These are phyloP conservation scores for Nomada goodeniana DNA, from an alignment of 2,888 invertebrate genomes.

Conservation along the genomic window DNA sequence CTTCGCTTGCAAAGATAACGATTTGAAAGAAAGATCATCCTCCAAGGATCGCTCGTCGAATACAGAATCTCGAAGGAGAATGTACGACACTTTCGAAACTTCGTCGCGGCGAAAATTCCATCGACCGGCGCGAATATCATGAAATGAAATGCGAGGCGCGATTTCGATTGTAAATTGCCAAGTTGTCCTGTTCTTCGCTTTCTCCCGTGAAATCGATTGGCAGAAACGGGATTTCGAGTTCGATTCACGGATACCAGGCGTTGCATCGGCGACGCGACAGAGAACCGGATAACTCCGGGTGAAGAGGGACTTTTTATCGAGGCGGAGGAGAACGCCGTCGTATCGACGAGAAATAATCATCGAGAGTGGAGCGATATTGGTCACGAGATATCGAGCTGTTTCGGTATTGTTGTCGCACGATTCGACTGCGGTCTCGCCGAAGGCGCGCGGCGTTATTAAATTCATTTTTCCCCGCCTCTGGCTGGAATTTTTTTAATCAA, in stretches of 20 bases:
- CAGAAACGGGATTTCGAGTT: background rate
- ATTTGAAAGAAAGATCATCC: background rate
- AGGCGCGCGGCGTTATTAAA: slow-evolving; percentile 45
- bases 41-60: too few species aligned
- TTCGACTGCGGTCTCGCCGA: slow-evolving; percentile 22
- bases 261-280: background rate
- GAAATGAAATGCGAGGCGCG: too few species aligned
- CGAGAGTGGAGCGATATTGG: slow-evolving; percentile 37
- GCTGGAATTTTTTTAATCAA: background rate
- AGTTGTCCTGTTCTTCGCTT: background rate
- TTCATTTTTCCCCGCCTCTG: background rate
- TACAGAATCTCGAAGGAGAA: too few species aligned
- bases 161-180: background rate
- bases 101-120: too few species aligned
- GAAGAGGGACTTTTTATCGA: slow-evolving; percentile 16
- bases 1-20: too few species aligned
- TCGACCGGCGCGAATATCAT: too few species aligned
- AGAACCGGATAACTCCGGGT: background rate
- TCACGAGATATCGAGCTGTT: slow-evolving; percentile 36
- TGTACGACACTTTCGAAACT: too few species aligned
- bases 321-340: background rate
- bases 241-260: background rate
- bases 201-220: background rate
- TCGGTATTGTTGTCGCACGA: slow-evolving; percentile 46
- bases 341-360: slow-evolving; percentile 46